Evolutionary conservation across 2,113 vertebrate genomes (phyloP).

Genomic region (Anhinga anhinga): DNA sequence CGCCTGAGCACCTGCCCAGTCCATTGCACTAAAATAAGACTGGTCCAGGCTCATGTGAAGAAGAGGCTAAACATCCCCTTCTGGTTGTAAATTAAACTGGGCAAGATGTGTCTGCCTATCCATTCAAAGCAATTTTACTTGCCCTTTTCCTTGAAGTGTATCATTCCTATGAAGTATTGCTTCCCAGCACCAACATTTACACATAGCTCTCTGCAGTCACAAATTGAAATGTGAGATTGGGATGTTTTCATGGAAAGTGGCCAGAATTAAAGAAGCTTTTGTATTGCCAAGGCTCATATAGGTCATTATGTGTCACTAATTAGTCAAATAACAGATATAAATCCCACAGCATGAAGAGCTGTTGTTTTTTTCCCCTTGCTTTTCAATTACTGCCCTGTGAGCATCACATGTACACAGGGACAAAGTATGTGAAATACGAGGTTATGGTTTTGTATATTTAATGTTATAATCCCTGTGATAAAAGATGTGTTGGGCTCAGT

Average conservation of each 20-base stretch:
- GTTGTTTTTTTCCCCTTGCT: neutral
- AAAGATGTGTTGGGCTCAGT: rapidly evolving
- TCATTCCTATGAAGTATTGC: neutral
- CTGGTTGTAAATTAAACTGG: neutral
- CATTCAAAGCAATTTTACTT: neutral
- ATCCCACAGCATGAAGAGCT: neutral
- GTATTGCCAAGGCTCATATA: neutral
- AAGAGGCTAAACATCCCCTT: neutral
- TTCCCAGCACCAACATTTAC: neutral
- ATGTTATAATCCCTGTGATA: neutral
- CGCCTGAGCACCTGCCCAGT: neutral
- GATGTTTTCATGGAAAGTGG: neutral
- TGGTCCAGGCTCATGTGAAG: neutral
- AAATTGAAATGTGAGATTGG: neutral
- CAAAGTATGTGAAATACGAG: neutral
- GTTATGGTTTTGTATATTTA: neutral
- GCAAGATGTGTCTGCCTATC: neutral
- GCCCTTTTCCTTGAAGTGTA: neutral
- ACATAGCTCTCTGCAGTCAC: neutral
- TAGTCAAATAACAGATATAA: constrained; percentile 3
- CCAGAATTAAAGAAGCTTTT: neutral
- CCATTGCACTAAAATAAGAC: neutral
- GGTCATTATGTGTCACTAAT: neutral
- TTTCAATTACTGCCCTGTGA: neutral
- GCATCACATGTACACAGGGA: neutral